Evolutionary conservation across 2,888 invertebrate genomes (phyloP).

Genomic region (Malachius bipustulatus): DNA sequence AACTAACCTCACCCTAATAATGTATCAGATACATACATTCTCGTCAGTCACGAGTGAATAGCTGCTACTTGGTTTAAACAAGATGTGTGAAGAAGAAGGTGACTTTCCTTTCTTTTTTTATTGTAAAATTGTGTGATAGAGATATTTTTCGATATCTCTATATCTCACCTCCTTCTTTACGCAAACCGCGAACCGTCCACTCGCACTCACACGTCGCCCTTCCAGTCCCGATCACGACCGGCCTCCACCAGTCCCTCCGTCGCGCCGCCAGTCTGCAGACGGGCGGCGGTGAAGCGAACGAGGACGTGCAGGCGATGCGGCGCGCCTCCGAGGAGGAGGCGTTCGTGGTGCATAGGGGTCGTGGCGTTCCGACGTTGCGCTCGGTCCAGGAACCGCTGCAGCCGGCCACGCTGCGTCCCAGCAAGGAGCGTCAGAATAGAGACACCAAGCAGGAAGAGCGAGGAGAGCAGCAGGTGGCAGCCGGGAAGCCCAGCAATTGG

Average conservation of each 20-base stretch:
- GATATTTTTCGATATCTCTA: too few relatives aligned
- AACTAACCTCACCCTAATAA: too few relatives aligned
- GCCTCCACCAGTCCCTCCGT: conserved; percentile 34
- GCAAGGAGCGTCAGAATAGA: conserved; percentile 50
- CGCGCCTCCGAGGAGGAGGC: conserved; percentile 49
- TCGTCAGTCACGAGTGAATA: too few relatives aligned
- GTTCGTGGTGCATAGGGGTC: conserved; percentile 72
- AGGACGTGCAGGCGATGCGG: conserved; percentile 34
- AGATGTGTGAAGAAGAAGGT: too few relatives aligned
- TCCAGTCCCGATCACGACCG: too few relatives aligned
- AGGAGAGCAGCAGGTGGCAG: conserved; percentile 48
- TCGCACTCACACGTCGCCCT: too few relatives aligned
- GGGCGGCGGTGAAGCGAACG: conserved; percentile 34
- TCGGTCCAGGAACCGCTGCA: conserved; percentile 49
- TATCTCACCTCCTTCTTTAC: too few relatives aligned
- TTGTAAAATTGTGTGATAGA: too few relatives aligned
- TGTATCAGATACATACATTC: too few relatives aligned
- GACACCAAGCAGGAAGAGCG: conserved; percentile 58
- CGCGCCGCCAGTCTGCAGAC: conserved; percentile 35
- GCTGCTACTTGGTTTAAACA: too few relatives aligned
- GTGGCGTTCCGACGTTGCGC: conserved; percentile 66
- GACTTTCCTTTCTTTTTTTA: too few relatives aligned
- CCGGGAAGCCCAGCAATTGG: conserved; percentile 80
- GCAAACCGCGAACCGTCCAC: too few relatives aligned
- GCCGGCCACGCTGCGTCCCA: conserved; percentile 43